Conservation (phyloP, 2,113 vertebrate genomes). For the Hyaena hyaena region DNA sequence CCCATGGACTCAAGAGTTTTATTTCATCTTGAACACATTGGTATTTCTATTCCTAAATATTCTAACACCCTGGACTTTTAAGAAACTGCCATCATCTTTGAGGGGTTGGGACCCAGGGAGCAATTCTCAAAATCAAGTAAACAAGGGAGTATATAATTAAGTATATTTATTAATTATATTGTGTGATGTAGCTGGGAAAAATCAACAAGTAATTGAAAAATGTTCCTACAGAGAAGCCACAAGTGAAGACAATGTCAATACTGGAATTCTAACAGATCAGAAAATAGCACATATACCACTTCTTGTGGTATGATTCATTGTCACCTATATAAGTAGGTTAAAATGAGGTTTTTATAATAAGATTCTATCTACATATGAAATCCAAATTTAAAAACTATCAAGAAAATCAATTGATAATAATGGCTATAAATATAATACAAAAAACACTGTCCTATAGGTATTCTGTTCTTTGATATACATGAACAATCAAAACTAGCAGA, state of each 20-base stretch:
- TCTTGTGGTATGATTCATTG: background rate
- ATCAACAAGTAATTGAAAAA: background rate
- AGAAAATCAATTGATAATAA: background rate
- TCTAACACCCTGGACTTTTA: background rate
- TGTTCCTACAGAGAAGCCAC: background rate
- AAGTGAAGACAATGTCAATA: background rate
- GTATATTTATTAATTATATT: background rate
- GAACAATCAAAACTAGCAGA: background rate
- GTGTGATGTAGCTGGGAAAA: background rate
- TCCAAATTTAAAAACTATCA: background rate
- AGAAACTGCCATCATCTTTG: background rate
- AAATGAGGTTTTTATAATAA: background rate
- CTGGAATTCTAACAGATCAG: background rate
- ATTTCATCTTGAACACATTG: background rate
- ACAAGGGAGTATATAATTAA: background rate
- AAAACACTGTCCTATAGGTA: background rate
- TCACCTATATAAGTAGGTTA: background rate
- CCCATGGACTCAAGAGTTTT: background rate
- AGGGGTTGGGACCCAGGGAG: accelerated
- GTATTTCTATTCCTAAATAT: background rate
- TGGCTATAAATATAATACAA: background rate
- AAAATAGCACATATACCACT: background rate
- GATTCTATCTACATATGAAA: background rate
- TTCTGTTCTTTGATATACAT: background rate
- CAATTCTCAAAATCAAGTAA: background rate